phyloP scores from a whole-genome alignment of 2,113 vertebrate species.

The Mirounga angustirostris region DNA sequence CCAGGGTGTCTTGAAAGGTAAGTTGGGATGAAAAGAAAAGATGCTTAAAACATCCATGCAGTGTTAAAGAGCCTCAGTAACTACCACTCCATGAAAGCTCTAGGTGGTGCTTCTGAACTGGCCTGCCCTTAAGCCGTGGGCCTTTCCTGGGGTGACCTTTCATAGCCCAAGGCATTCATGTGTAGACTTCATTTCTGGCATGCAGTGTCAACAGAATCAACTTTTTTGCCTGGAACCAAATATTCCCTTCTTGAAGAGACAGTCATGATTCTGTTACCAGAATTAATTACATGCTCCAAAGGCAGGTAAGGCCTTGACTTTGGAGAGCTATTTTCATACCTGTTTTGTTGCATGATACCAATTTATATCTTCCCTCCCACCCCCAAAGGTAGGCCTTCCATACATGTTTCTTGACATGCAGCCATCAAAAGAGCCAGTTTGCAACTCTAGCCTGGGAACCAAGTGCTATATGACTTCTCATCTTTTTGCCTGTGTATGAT shows the following conservation, averaged over 20 bases:
- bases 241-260: neutral
- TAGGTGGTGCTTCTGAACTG: neutral
- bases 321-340: neutral
- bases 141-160: neutral
- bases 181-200: neutral
- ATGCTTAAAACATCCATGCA: neutral
- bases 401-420: conserved; percentile 40
- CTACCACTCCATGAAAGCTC: neutral
- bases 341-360: neutral
- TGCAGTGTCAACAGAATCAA: neutral
- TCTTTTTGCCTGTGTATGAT: neutral
- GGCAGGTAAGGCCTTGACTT: conserved; percentile 17
- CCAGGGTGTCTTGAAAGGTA: conserved; percentile 18
- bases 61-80: neutral
- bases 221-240: neutral
- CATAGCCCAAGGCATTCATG: neutral
- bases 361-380: neutral
- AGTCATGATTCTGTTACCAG: neutral
- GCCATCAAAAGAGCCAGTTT: neutral
- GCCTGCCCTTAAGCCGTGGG: neutral
- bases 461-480: conserved; percentile 21
- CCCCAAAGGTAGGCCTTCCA: neutral
- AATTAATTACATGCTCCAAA: neutral
- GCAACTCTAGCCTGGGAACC: conserved; percentile 34
- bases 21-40: conserved; percentile 10